Evolutionary conservation across 2,888 invertebrate species (phyloP), one percentile per base, ranked within the genome.

Genomic region (Glyphotaelius pellucidus): DNA sequence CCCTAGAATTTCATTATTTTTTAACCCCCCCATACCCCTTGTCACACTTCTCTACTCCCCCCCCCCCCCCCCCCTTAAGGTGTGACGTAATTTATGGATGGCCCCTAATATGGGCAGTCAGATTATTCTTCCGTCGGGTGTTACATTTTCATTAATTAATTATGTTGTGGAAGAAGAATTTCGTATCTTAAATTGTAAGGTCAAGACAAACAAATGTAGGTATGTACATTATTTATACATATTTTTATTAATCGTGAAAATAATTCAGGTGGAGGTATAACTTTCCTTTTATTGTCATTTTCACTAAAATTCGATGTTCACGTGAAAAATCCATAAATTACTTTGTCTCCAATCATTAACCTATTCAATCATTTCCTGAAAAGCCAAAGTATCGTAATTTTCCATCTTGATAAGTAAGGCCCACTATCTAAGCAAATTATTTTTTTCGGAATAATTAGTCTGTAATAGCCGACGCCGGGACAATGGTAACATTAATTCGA

Each of bases 401-500:
- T 25, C 67, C 67, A 67, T 67, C 67, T 67, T 67, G 67, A 67
- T 67, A 67, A 67, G 67, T 19, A 67, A 67, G n/a, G 7, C 2
- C 67, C n/a, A 67, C 67, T 67, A 67, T 67, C 67, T 67, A 67
- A 67, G 67, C n/a, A 67, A 67, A 67, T 25, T n/a, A 67, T 67
- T 67, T 67, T 67, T 67, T 52, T 52, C 9, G 4, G 25, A 67
- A 67, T 9, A 67, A 67, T 67, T 67, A 67, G n/a, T 67, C 67
- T n/a, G 9, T 67, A 67, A 67, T n/a, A 67, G 9, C n/a, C 9
- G 25, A 79, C 31, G 32, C 35, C 86, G 30, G 25, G 25, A 67
- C 31, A 30, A 88, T 79, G 30, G 35, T n/a, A 32, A 19, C 67
- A 79, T 88, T n/a, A 67, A 67, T 67, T 88, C 14, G 79, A 88